Percentiles rank a stretch among this genome's conserved stretches.
phyloP scores from a whole-genome alignment of 2,797 vertebrate species.

The Eulemur mongoz region DNA sequence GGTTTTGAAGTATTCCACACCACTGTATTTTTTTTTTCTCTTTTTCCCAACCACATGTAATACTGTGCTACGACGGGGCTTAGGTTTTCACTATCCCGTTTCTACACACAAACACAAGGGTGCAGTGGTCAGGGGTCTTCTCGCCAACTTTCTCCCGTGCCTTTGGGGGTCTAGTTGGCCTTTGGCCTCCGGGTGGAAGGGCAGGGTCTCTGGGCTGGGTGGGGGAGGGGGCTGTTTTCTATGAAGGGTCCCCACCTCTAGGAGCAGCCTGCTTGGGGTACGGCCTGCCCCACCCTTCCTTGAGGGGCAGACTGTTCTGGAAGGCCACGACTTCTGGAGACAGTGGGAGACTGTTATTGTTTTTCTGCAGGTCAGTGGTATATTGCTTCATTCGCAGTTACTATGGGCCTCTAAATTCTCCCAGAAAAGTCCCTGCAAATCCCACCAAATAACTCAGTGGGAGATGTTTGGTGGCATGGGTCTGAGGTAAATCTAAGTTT shows the following conservation, averaged over 20 bases:
- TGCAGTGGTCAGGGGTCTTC: constrained; percentile 33
- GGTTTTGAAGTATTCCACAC: constrained; percentile 50
- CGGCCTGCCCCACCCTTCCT: constrained; percentile 33
- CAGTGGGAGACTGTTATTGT: constrained; percentile 56
- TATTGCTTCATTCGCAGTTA: constrained; percentile 81
- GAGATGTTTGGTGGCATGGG: constrained; percentile 83
- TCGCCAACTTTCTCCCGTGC: constrained; percentile 31
- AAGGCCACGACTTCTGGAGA: constrained; percentile 74
- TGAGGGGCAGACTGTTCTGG: constrained; percentile 61
- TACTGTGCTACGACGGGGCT: neutral
- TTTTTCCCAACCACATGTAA: constrained; percentile 57
- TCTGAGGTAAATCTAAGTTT: constrained; percentile 89
- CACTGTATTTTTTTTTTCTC: neutral
- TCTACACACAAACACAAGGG: neutral
- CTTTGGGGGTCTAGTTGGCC: constrained; percentile 25
- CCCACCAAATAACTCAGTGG: constrained; percentile 72
- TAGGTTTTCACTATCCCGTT: constrained; percentile 2
- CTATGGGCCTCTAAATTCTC: constrained; percentile 73
- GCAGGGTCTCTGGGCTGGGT: neutral
- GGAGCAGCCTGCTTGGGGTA: constrained; percentile 50
- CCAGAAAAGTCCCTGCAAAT: constrained; percentile 72
- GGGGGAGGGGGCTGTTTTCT: neutral
- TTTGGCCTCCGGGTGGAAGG: neutral
- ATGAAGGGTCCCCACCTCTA: constrained; percentile 37
- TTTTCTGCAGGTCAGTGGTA: constrained; percentile 75